Base-by-base conservation (phyloP, 92 coral and sea anemone genomes). In the Parazoanthus atlanticus region DNA sequence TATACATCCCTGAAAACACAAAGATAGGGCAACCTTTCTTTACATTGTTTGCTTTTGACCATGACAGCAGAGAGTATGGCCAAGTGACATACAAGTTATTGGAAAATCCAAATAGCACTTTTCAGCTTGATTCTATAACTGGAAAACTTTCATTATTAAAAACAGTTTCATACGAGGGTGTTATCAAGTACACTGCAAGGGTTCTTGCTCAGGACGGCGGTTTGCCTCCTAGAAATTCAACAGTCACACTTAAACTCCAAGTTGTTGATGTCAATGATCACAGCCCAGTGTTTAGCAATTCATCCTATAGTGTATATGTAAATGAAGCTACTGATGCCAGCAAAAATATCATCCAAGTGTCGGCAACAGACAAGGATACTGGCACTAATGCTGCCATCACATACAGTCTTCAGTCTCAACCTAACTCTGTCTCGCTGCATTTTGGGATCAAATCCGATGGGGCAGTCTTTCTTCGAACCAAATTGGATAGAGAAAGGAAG, bases 191-290 rank as follows among this genome's bases (percentile, higher is more conserved):
- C 83, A 77, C 61, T 40, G 77, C 93, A 16, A 85, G 38, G 72
- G 94, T 97, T 29, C 88, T 91, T 74, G 99, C 98, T 10, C 86
- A 93, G 49, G 99, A 97, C 85, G 92, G 94, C 31, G 99, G 99
- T 1, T 81, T 89, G 17, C 98, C 98, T 5, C 86, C 92, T 4
- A 58, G 80, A 54, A 89, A 86, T 65, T 43, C 94, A 8, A 92
- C 94, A 21, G 95, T 91, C n/a, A 78, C 88, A 29, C 88, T 97
- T 32, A 88, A 88, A 52, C 46, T 97, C 9, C 92, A 86, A 72
- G 95, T 97, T 52, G 92, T 97, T 41, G 99, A 97, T 89, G 94
- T 93, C 26, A 97, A 97, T 91, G 99, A 97, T 88, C 94, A 97
- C 84, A 80, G 93, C 8, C 99, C 99, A 54, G 94, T 89, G 47